A percentile compares a stretch with the other conserved stretches of the same genome.
phyloP scores from a whole-genome alignment of 2,797 vertebrate genomes.

The Malurus splendens region DNA sequence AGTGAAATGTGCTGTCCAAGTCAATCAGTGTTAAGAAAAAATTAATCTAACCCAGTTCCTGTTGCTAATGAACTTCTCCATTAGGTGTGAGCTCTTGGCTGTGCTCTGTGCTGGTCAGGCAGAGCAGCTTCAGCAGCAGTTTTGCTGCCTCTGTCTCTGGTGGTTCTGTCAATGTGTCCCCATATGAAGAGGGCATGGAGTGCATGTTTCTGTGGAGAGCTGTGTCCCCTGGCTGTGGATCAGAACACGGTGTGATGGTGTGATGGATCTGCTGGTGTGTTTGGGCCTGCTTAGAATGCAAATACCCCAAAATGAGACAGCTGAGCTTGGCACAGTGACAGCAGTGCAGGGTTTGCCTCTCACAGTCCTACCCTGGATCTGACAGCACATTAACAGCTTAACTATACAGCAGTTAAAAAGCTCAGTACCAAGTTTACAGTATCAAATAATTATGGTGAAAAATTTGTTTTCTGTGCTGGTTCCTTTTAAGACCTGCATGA shows the following conservation, averaged over 20 bases:
- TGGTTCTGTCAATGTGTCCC: neutral
- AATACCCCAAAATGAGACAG: neutral
- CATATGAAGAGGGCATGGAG: neutral
- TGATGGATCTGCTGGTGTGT: neutral
- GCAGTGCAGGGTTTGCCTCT: neutral
- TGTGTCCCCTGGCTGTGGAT: neutral
- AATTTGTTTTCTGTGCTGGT: neutral
- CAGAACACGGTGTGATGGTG: neutral
- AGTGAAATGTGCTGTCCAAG: constrained; percentile 61
- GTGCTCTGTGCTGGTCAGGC: neutral
- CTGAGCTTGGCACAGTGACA: neutral
- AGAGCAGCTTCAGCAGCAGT: neutral
- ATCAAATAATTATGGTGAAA: neutral
- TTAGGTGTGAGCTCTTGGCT: neutral
- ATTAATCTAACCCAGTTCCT: constrained; percentile 53
- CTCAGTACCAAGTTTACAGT: neutral
- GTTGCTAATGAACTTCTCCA: constrained; percentile 42
- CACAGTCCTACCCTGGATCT: accelerated
- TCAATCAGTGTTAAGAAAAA: constrained; percentile 55
- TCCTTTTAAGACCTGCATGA: neutral
- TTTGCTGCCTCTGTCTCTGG: neutral
- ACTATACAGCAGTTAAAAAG: neutral
- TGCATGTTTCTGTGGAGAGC: neutral
- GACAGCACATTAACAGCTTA: neutral
- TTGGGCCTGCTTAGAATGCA: neutral